Evolutionary conservation across 1,140 invertebrate genomes (phyloP), one percentile per base, ranked within the genome.

Genomic region (Leptopilina clavipes): DNA sequence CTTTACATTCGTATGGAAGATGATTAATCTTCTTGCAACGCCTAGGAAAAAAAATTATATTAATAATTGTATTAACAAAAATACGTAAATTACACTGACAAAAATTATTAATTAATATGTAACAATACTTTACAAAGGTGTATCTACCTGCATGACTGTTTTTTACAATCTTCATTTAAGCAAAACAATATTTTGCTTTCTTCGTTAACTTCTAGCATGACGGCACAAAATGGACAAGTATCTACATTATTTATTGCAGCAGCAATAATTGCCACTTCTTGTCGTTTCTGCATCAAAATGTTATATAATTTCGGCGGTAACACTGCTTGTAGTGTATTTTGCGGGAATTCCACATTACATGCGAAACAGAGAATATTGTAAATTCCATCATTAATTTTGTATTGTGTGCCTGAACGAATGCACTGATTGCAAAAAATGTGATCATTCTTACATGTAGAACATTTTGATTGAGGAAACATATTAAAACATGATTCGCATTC

Each of bases 151-250:
- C 93, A 95, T 0, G 93, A 91, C 79, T 94, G 93, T 84, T 93
- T 93, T 84, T 92, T 91, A 80, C 94, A 94, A 22, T 94, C 92
- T 5, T 91, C 90, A 88, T 94, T 94, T 0, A 92, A 79, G 79
- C 94, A 95, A 73, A 88, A 91, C 77, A 95, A 94, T 3, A 94
- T 85, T 86, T 92, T 93, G 79, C 94, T 92, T 70, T 91, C 89
- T 12, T 88, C 84, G 12, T 92, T 85, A 5, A 92, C 89, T 80
- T 94, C 93, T n/a, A 91, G 92, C 25, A 91, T 91, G 86, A 92
- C 94, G 74, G 91, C 90, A 85, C 93, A 94, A 82, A 93, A 94
- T 5, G 93, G 93, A 85, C 94, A 95, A 0, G 86, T 86, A 17
- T 92, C 93, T 31, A 94, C 87, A 75, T n/a, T n/a, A n/a, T 92